phyloP scores from a whole-genome alignment of 2,113 vertebrate genomes.

The Tapirus terrestris region DNA sequence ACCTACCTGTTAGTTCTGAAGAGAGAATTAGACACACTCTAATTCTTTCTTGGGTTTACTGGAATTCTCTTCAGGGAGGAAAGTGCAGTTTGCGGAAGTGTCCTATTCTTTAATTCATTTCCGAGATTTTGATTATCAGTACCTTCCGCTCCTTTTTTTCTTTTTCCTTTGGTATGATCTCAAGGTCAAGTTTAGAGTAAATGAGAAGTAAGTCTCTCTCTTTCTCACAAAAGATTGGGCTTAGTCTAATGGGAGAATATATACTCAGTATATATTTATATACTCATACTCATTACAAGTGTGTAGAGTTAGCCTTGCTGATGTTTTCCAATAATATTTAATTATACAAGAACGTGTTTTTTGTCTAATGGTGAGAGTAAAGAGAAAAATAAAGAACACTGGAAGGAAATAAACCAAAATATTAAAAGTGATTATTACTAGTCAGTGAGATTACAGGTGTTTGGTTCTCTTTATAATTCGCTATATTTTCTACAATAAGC shows the following conservation, averaged over 20 bases:
- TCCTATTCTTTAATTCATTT: neutral
- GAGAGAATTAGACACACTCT: neutral
- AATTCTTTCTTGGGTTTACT: neutral
- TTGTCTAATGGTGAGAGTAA: neutral
- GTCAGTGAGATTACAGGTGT: neutral
- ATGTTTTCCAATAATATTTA: slow-evolving; percentile 46
- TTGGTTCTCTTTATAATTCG: neutral
- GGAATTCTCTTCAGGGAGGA: neutral
- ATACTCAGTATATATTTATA: neutral
- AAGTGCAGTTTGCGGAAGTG: neutral
- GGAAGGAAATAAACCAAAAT: neutral
- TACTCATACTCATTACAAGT: neutral
- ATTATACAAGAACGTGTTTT: neutral
- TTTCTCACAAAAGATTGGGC: neutral
- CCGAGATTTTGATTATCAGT: neutral
- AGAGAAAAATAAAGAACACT: slow-evolving; percentile 37
- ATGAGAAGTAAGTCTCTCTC: neutral
- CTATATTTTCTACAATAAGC: neutral
- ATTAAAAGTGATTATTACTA: neutral
- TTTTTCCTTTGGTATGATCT: neutral
- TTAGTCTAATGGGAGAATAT: slow-evolving; percentile 42
- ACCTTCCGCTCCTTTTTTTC: neutral
- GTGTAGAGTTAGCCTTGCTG: neutral
- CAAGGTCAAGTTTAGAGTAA: neutral
- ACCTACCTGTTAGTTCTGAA: neutral